Evolutionary conservation across 2,888 invertebrate species (phyloP), one percentile per base, ranked within the genome.

Genomic region (Ellobium chinense): DNA sequence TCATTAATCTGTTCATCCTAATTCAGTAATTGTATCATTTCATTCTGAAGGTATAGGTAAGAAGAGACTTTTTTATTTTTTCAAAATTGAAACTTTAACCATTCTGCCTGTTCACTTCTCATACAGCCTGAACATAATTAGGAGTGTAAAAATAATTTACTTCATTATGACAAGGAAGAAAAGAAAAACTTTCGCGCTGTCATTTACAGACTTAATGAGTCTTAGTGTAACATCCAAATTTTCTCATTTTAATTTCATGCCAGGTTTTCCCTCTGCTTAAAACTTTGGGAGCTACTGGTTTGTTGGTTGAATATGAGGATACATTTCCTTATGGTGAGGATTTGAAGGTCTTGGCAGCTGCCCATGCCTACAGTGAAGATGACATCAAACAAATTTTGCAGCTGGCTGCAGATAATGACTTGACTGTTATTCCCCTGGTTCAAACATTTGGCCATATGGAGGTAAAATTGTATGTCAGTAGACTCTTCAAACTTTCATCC

Each of bases 371-470:
- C 89, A 90, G 90, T 69, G 85, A 86, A 60, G 88, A 88, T 62
- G 91, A 91, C 36, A 88, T 93, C 68, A 70, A 85, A 63, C 94
- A 95, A 86, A 95, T 97, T 74, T 92, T 96, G 74, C 93, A 95
- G 81, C 94, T 96, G 90, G 96, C 96, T 0, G 91, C 92, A 37
- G 89, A 94, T 29, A 94, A 94, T 78, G 94, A 95, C 21, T 94
- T 97, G 0, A 94, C 95, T 83, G 95, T 96, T 0, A 96, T 97
- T 86, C 97, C 97, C 0, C 92, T 97, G 73, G 93, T 97, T n/a
- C 97, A 97, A 93, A 96, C 96, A 0, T 97, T 97, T 91, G 97
- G 97, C 0, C 97, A 97, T 91, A 93, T 97, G 93, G 97, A 97
- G 89, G 93, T 93, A 72, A 54, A 39, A n/a, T n/a, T n/a, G n/a